phyloP scores from a whole-genome alignment of 2,888 invertebrate genomes.

The Incurvaria masculella region DNA sequence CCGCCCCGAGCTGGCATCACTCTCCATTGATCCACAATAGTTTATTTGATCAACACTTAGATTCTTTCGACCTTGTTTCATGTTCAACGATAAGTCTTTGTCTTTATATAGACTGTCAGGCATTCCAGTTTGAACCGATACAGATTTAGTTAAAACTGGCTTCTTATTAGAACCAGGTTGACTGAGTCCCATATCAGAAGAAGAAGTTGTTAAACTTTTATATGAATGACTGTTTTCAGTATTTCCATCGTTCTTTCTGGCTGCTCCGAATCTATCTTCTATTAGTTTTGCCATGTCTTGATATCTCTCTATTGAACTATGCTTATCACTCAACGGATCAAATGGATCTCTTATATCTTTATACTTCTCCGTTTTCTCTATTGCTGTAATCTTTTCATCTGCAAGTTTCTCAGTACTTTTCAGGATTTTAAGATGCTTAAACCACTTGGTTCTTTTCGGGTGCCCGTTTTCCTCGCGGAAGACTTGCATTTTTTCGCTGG shows the following conservation, averaged over 20 bases:
- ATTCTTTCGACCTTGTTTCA: slow-evolving; percentile 49
- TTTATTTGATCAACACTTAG: slow-evolving; percentile 52
- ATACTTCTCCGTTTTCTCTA: slow-evolving; percentile 37
- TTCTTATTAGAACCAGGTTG: slow-evolving; percentile 50
- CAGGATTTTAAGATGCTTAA: slow-evolving; percentile 56
- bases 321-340: slow-evolving; percentile 60
- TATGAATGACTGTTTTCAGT: slow-evolving; percentile 52
- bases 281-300: slow-evolving; percentile 70
- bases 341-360: slow-evolving; percentile 54
- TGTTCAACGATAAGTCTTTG: slow-evolving; percentile 41
- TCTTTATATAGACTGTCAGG: slow-evolving; percentile 39
- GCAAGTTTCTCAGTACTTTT: slow-evolving; percentile 44
- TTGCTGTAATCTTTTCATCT: slow-evolving; percentile 43
- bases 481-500: slow-evolving; percentile 49
- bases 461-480: slow-evolving; percentile 47
- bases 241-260: slow-evolving; percentile 43
- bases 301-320: slow-evolving; percentile 67
- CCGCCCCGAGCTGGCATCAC: slow-evolving; percentile 46
- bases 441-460: slow-evolving; percentile 64
- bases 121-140: slow-evolving; percentile 52
- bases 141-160: slow-evolving; percentile 48
- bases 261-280: slow-evolving; percentile 62
- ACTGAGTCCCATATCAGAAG: slow-evolving; percentile 52
- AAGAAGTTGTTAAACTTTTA: slow-evolving; percentile 51
- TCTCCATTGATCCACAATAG: slow-evolving; percentile 52